phyloP scores from a whole-genome alignment of 2,797 vertebrate genomes.

The Crocidura indochinensis region DNA sequence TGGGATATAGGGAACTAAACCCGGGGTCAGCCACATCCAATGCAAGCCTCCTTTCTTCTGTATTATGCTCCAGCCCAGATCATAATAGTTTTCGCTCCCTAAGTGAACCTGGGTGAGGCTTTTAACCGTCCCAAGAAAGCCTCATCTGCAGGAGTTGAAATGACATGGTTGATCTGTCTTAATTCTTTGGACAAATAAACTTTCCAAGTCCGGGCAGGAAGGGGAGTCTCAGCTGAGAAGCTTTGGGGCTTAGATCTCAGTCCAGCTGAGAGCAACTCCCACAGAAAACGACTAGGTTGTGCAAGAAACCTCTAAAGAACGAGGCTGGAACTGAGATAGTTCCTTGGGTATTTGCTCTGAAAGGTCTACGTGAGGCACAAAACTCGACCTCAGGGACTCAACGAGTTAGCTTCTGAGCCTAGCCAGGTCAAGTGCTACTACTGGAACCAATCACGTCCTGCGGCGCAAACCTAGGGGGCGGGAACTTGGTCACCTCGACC shows the following conservation, averaged over 20 bases:
- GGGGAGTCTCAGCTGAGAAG: not conserved
- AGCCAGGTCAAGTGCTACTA: not conserved
- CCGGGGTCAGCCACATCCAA: no score
- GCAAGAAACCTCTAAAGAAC: no score
- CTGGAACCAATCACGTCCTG: conserved; percentile 22
- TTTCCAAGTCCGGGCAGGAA: not conserved
- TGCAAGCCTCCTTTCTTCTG: no score
- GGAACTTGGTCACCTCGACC: not conserved
- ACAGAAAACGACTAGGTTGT: not conserved
- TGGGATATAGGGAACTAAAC: no score
- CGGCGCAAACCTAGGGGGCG: not conserved
- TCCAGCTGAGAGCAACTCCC: not conserved
- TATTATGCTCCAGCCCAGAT: no score
- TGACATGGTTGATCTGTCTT: not conserved
- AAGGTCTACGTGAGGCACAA: not conserved
- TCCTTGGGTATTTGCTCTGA: not conserved
- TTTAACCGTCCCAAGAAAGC: not conserved
- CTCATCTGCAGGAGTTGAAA: no score
- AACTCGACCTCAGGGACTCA: rapidly evolving
- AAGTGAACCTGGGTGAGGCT: not conserved
- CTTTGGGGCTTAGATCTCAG: not conserved
- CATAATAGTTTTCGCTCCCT: no score
- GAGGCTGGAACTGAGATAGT: not conserved
- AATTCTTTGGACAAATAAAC: not conserved
- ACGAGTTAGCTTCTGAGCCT: not conserved